A percentile compares a stretch with the other conserved stretches of the same genome.
These are phyloP conservation scores for Chlorocebus sabaeus DNA, from an alignment of 2,113 vertebrate species.

Conservation along the genomic window DNA sequence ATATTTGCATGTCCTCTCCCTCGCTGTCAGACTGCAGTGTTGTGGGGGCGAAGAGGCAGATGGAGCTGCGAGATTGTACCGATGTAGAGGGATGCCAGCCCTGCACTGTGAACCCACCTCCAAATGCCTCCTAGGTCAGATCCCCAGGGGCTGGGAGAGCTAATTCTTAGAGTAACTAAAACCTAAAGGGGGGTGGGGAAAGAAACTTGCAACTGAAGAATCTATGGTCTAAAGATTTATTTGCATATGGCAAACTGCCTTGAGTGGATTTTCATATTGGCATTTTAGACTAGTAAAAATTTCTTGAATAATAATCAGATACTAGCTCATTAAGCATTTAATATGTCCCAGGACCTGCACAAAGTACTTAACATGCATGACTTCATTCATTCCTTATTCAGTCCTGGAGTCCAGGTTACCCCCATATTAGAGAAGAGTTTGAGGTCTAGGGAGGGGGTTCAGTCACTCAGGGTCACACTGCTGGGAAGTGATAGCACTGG, in stretches of 20 bases:
- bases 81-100: neutral
- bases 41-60: neutral
- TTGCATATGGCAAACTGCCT: neutral
- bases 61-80: neutral
- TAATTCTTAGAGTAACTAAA: neutral
- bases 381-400: neutral
- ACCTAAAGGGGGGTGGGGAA: neutral
- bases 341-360: neutral
- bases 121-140: neutral
- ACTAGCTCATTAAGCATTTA: neutral
- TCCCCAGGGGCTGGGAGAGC: neutral
- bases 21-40: slow-evolving; percentile 11
- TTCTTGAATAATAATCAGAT: neutral
- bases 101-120: neutral
- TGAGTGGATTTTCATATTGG: neutral
- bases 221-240: neutral
- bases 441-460: neutral
- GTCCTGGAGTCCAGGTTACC: neutral
- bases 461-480: neutral
- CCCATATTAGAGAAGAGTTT: neutral
- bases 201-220: neutral
- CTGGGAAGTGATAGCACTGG: neutral
- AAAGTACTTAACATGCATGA: neutral
- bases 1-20: slow-evolving; percentile 70
- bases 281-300: neutral